phyloP scores from a whole-genome alignment of 1,140 invertebrate species.

The Hyposmocoma kahamanoa region DNA sequence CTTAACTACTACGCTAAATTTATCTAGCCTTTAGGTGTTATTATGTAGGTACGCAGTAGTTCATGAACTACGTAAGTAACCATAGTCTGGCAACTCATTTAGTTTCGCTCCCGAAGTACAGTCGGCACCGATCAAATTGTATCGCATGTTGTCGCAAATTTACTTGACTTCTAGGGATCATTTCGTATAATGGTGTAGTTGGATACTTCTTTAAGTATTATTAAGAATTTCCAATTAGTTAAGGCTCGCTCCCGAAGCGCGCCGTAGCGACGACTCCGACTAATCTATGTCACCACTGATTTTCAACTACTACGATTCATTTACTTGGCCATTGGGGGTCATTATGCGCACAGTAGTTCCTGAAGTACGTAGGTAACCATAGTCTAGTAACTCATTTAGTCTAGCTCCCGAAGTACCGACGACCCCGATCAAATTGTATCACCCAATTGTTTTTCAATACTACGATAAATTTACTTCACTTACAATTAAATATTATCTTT shows the following conservation, averaged over 20 bases:
- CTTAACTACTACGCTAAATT: slow-evolving; percentile 29
- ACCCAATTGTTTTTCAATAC: slow-evolving; percentile 20
- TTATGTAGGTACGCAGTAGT: slow-evolving; percentile 43
- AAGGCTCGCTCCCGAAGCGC: slow-evolving; percentile 1
- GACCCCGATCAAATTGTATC: background rate
- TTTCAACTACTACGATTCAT: slow-evolving; percentile 26
- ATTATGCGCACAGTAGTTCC: slow-evolving; percentile 37
- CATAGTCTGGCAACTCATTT: background rate
- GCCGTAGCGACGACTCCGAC: slow-evolving; percentile 7
- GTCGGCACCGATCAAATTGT: background rate
- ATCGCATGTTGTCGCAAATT: slow-evolving; percentile 26
- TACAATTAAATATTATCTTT: no score
- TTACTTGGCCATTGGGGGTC: slow-evolving; percentile 43
- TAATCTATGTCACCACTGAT: slow-evolving; percentile 9
- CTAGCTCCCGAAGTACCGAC: background rate
- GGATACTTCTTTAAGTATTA: no score
- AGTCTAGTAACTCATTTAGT: background rate
- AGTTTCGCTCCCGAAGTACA: background rate
- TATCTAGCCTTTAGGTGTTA: slow-evolving; percentile 41
- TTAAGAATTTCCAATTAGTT: no score
- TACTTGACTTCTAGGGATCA: no score
- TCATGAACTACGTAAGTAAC: slow-evolving; percentile 26
- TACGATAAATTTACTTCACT: slow-evolving; percentile 41
- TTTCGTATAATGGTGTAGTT: no score
- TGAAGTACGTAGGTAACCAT: slow-evolving; percentile 25